Percentiles rank a stretch among this genome's conserved stretches.
These are phyloP conservation scores for Drosophila grimshawi DNA, from an alignment of 1,140 invertebrate species.

Conservation along the genomic window DNA sequence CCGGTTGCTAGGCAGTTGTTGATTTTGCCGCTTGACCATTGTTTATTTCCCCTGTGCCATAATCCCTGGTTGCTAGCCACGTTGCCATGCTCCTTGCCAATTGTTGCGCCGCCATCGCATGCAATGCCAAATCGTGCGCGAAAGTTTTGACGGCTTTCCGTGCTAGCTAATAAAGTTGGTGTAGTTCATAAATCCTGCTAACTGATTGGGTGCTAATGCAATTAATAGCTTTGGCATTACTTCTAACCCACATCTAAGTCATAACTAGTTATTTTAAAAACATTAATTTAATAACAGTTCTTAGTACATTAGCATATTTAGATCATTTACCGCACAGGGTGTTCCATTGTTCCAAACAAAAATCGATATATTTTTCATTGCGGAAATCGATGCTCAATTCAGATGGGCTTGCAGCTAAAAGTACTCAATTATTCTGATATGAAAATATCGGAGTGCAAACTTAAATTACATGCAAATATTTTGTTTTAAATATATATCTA, in stretches of 20 bases:
- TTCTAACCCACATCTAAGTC: no score
- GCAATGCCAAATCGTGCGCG: constrained; percentile 41
- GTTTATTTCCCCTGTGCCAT: constrained; percentile 62
- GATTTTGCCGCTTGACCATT: constrained; percentile 54
- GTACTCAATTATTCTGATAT: background rate
- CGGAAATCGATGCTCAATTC: background rate
- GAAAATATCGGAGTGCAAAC: background rate
- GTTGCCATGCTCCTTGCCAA: constrained; percentile 53
- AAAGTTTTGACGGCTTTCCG: constrained; percentile 30
- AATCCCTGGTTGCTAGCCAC: constrained; percentile 38
- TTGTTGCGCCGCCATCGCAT: constrained; percentile 54
- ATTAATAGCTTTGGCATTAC: background rate
- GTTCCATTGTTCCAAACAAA: no score
- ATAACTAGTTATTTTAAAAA: no score
- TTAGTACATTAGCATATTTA: no score
- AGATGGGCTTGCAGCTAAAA: background rate
- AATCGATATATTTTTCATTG: background rate
- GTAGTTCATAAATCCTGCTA: constrained; percentile 17
- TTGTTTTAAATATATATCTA: no score
- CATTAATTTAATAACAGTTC: no score
- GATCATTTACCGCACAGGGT: no score
- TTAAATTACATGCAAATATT: background rate
- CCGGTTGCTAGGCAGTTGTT: constrained; percentile 73
- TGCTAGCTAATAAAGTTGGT: constrained; percentile 18
- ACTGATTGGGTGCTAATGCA: constrained; percentile 51